Evolutionary conservation across 2,888 invertebrate species (phyloP).

Genomic region (Craniophora ligustri): DNA sequence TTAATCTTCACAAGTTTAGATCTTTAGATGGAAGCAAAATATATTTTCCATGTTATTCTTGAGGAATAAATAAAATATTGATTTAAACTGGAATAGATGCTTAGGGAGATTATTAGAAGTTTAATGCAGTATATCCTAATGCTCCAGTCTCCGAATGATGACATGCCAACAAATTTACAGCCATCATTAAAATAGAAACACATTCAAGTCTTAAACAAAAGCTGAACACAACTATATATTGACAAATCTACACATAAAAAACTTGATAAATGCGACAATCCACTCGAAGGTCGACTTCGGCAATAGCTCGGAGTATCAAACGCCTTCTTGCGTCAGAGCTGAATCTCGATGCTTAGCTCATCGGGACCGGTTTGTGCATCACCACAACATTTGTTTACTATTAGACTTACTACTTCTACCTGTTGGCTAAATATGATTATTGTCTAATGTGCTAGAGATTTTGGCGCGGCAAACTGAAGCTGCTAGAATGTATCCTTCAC

Average conservation of each 20-base stretch:
- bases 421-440: slow-evolving; percentile 37
- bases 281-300: slow-evolving; percentile 37
- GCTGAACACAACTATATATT: slow-evolving; percentile 9
- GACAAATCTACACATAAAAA: slow-evolving; percentile 14
- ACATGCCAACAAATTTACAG: too few species aligned
- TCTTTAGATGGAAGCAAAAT: too few species aligned
- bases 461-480: neutral
- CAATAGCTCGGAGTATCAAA: slow-evolving; percentile 37
- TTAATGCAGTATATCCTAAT: too few species aligned
- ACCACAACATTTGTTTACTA: slow-evolving; percentile 54
- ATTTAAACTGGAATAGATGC: too few species aligned
- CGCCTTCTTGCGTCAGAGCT: slow-evolving; percentile 53
- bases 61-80: too few species aligned
- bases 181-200: too few species aligned
- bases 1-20: too few species aligned
- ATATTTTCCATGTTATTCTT: too few species aligned
- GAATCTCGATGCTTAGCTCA: slow-evolving; percentile 53
- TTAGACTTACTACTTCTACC: slow-evolving; percentile 38
- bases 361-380: slow-evolving; percentile 54
- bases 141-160: too few species aligned
- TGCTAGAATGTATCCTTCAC: too few species aligned
- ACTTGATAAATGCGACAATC: slow-evolving; percentile 39
- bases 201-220: neutral
- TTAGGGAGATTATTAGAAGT: too few species aligned
- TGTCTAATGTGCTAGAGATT: slow-evolving; percentile 4